Evolutionary conservation across 2,888 invertebrate species (phyloP).

Genomic region (Zonitis immaculata): DNA sequence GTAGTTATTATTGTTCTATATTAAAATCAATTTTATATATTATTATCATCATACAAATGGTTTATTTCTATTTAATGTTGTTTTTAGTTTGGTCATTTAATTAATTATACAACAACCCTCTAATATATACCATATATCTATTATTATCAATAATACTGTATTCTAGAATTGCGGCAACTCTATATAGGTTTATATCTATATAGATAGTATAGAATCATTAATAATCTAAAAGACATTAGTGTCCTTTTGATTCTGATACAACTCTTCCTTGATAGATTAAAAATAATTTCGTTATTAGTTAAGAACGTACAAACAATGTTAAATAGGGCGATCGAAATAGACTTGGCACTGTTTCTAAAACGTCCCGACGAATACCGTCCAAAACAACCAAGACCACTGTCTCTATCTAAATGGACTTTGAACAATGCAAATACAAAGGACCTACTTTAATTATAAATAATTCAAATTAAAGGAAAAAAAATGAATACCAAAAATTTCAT

Average conservation of each 20-base stretch:
- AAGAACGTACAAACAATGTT: conserved; percentile 43
- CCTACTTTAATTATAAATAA: conserved; percentile 13
- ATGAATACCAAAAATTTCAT: conserved; percentile 7
- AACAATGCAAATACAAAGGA: conserved; percentile 8
- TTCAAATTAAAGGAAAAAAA: too few species aligned
- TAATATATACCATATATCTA: conserved; percentile 32
- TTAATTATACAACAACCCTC: conserved; percentile 30
- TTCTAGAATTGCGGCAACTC: conserved; percentile 38
- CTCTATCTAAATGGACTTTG: conserved; percentile 1
- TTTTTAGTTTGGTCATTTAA: conserved; percentile 27
- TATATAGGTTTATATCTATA: conserved; percentile 34
- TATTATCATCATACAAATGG: conserved; percentile 33
- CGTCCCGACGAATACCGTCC: conserved; percentile 16
- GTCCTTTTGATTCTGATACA: conserved; percentile 7
- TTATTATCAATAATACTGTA: conserved; percentile 36
- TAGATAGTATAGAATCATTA: conserved; percentile 37
- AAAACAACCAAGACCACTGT: conserved; percentile 13
- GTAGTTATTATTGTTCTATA: conserved; percentile 27
- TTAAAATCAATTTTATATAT: conserved; percentile 39
- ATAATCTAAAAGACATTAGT: conserved; percentile 34
- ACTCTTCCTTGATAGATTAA: conserved; percentile 28
- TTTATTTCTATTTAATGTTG: conserved; percentile 13
- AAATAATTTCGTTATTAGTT: conserved; percentile 41
- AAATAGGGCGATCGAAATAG: conserved; percentile 45
- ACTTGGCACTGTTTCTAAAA: conserved; percentile 38